Evolutionary conservation across 2,113 vertebrate species (phyloP), one percentile per base, ranked within the genome.

Genomic region (Otolemur garnettii): DNA sequence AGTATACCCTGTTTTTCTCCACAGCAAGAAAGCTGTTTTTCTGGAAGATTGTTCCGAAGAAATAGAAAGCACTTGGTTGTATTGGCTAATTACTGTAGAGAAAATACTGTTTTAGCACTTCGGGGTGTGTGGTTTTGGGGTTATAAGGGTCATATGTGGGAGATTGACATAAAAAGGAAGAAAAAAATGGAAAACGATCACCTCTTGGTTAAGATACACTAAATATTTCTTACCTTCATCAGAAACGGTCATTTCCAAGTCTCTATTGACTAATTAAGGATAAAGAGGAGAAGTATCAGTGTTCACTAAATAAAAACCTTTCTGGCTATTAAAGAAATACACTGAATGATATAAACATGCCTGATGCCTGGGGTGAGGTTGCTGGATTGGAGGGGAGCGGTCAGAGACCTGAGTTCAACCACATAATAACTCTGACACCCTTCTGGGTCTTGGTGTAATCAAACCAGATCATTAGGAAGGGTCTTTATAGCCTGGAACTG

Each of bases 1-100:
- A 83, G 62, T 50, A 59, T 5, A 77, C 80, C 30, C 45, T 71
- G 55, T 53, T 77, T 96, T 68, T 74, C 68, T 45, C 7, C 28
- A 74, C 87, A 88, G 92, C 7, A 7, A 35, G 86, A 93, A 82
- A 94, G 91, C 79, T 93, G 57, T 82, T 89, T 83, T 92, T 91
- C 82, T 79, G 93, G 88, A 71, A 38, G 0, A 18, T 38, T 12
- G 0, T 13, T 84, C 60, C 42, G 53, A 18, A 89, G 18, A 97
- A 35, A 38, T 3, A 38, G 26, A 83, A 35, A 87, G 26, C 19
- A 28, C 78, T 95, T 95, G 57, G 5, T 30, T 4, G 2, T 10
- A 28, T 30, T 12, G 79, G 14, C 35, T 72, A 91, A 93, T 81
- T 74, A 87, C 26, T 26, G 15, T 22, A 9, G 28, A 30, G 26